Base-by-base conservation (phyloP, 2,113 vertebrate species). In the Anguilla japonica region DNA sequence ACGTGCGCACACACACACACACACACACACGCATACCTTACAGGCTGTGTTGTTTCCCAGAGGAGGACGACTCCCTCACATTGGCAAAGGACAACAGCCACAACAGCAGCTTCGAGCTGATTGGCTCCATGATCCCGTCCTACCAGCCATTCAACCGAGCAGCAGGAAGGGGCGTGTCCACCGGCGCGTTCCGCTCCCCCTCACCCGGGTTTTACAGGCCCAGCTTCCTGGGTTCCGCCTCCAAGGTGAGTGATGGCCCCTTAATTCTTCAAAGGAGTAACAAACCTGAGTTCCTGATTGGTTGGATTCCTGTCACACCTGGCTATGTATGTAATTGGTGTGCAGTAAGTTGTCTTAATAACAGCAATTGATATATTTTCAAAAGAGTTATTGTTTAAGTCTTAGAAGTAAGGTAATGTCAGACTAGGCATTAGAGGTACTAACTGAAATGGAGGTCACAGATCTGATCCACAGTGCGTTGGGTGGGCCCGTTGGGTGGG, bases 91-190 rank as follows among this genome's bases (percentile, higher is more conserved):
- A 99, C 71, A 97, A 93, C 91, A 99, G 98, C 92, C 97, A 99
- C 89, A 99, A 99, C 93, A 99, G 98, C 94, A 99, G 98, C 94
- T 99, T 99, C 89, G 98, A 99, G 89, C 91, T 99, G 14, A 96
- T 96, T 6, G 96, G 96, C 46, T 99, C 98, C 87, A 99, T 98
- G 94, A 97, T 99, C 83, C 97, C 98, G 0, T 99, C 97, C 0
- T 99, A 99, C 89, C 98, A 99, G 89, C 98, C 98, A 0, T 94
- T 96, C 81, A 97, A 91, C 89, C 97, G 96, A 83, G 94, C 96
- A 0, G 20, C 92, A 50, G 95, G 95, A 0, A 94, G 95, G 0
- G 96, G 94, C 5, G 89, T 95, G 41, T 91, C 89, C 86, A 83
- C 90, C 0, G 93, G 93, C 14, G 92, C 94, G 0, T 97, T 99